phyloP scores from a whole-genome alignment of 2,797 vertebrate species.

The Ctenosaura bakeri region DNA sequence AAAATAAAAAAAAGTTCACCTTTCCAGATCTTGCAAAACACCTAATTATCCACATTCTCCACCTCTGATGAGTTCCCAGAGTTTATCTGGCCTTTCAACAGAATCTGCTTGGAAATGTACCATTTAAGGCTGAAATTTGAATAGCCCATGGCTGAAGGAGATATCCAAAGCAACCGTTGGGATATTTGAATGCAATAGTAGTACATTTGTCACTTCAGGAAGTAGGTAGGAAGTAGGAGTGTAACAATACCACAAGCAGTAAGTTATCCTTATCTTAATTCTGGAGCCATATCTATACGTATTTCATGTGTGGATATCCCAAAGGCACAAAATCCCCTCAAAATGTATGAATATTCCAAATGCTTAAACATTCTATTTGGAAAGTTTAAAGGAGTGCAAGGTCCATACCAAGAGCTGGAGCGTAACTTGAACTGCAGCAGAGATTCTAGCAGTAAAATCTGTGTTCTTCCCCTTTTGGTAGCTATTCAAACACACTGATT shows the following conservation, averaged over 20 bases:
- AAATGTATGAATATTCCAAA: not conserved
- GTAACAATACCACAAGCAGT: not conserved
- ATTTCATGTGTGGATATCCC: not conserved
- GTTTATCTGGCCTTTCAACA: conserved; percentile 33
- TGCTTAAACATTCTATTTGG: not conserved
- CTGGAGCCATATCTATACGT: not conserved
- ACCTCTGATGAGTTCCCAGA: conserved; percentile 10
- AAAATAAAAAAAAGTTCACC: not conserved
- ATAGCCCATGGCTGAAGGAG: conserved; percentile 18
- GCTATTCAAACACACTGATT: not conserved
- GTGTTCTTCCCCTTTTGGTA: not conserved
- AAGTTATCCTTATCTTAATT: not conserved
- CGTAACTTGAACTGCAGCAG: not conserved
- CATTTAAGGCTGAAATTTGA: conserved; percentile 31
- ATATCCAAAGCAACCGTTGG: not conserved
- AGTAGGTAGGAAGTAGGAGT: not conserved
- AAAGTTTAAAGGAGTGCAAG: not conserved
- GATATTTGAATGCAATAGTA: not conserved
- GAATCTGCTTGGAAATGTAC: conserved; percentile 34
- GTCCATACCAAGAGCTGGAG: not conserved
- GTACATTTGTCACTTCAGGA: not conserved
- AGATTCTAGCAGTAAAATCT: conserved; percentile 4
- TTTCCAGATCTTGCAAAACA: conserved; percentile 42
- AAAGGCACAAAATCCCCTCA: not conserved
- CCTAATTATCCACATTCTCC: not conserved